Base-by-base conservation (phyloP, 2,797 vertebrate genomes). In the Eulemur rubriventer region DNA sequence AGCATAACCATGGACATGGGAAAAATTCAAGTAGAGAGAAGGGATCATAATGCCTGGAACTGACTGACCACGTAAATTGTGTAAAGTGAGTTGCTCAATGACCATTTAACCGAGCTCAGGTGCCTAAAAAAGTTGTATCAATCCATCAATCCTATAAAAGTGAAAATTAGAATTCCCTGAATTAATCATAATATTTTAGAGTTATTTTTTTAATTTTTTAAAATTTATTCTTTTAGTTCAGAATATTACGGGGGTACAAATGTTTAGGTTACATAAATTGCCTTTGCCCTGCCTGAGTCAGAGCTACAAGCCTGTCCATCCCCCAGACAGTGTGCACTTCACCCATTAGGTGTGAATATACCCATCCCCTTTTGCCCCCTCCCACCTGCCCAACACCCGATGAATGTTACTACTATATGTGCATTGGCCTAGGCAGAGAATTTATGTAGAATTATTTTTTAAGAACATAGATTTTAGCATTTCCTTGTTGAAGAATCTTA, bases 21-120 rank as follows among this genome's bases (percentile, higher is more conserved):
- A 61, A 43, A 30, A 6, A 22, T 4, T 48, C 12, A 24, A 1
- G 16, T 13, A 30, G 33, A 43, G 4, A 28, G 0, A 13, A 1
- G 43, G 3, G 4, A 26, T 30, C 20, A 13, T 57, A n/a, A 78
- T 18, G 17, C 28, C 18, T n/a, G 14, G 17, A 11, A 52, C 0
- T 28, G 11, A n/a, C 20, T 55, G 9, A 79, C 22, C 52, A 13
- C 20, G 13, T 7, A 3, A 41, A 46, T 4, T 50, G 12, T 2
- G 18, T 55, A 57, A 48, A 33, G 57, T 59, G 57, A 59, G 24
- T 26, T 59, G 24, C 26, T 7, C 35, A 50, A 75, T 7, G 28
- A 73, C 16, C 13, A 4, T 30, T 14, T 79, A 11, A 7, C 7
- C 1, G 24, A 50, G 35, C 22, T n/a, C 17, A 35, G 22, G 50